A percentile compares a stretch with the other conserved stretches of the same genome.
phyloP scores from a whole-genome alignment of 2,888 invertebrate species.

The Rosalia funebris region DNA sequence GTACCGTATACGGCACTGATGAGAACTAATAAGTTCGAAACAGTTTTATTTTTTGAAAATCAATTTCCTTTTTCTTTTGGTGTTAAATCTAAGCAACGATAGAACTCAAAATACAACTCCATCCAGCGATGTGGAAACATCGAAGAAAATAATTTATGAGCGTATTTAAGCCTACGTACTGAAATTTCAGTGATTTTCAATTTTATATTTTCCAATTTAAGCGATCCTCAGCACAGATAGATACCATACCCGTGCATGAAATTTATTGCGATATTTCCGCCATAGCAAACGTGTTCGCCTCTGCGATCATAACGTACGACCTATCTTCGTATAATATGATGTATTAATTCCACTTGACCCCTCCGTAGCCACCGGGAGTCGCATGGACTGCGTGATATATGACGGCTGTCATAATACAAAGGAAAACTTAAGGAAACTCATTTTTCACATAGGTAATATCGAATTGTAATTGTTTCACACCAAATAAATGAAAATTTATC shows the following conservation, averaged over 20 bases:
- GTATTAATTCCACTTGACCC: conserved; percentile 42
- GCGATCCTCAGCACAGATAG: conserved; percentile 43
- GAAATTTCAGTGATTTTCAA: conserved; percentile 48
- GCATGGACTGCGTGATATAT: conserved; percentile 32
- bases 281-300: conserved; percentile 43
- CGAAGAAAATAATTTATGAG: conserved; percentile 39
- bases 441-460: conserved; percentile 37
- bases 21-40: too few relatives aligned
- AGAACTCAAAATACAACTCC: conserved; percentile 28
- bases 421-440: conserved; percentile 35
- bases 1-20: too few relatives aligned
- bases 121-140: conserved; percentile 30
- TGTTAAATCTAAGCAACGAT: too few relatives aligned
- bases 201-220: conserved; percentile 49
- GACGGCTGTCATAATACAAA: conserved; percentile 30
- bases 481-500: conserved; percentile 39
- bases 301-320: conserved; percentile 43
- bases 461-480: conserved; percentile 40
- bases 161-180: conserved; percentile 33
- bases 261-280: conserved; percentile 50
- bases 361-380: conserved; percentile 17
- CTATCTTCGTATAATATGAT: conserved; percentile 41
- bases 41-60: too few relatives aligned
- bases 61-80: too few relatives aligned
- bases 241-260: conserved; percentile 37